These are phyloP conservation scores for Xestia c-nigrum DNA, from an alignment of 2,888 invertebrate genomes.

Conservation along the genomic window DNA sequence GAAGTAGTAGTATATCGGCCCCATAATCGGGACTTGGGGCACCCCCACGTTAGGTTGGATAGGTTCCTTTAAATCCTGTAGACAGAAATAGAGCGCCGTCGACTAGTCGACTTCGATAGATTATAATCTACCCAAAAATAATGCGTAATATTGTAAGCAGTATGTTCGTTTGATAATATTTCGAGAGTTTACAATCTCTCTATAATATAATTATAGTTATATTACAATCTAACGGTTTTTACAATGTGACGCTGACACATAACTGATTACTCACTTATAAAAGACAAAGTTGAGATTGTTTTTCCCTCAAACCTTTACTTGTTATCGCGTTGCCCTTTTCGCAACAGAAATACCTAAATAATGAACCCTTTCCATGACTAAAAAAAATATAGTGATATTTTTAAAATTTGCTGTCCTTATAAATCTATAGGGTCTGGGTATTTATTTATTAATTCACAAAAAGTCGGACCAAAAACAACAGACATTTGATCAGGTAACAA, in stretches of 20 bases:
- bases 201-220: no score
- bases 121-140: no score
- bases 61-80: no score
- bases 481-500: constrained; percentile 29
- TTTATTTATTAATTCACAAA: constrained; percentile 14
- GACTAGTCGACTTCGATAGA: no score
- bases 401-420: constrained; percentile 6
- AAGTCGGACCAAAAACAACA: constrained; percentile 17
- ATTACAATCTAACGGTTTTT: no score
- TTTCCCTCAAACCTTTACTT: constrained; percentile 15
- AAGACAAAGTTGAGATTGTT: constrained; percentile 4
- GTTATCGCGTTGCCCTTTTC: constrained; percentile 34
- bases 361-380: constrained; percentile 23
- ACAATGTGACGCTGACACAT: not conserved
- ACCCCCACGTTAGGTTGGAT: no score
- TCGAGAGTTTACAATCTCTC: no score
- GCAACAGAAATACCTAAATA: constrained; percentile 4
- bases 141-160: no score
- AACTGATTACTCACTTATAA: constrained; percentile 21
- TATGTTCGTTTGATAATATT: no score
- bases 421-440: constrained; percentile 5
- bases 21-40: no score
- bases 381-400: constrained; percentile 8
- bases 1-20: no score
- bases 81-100: no score